Evolutionary conservation across 2,113 vertebrate species (phyloP), one percentile per base, ranked within the genome.

Genomic region (Lathamus discolor): DNA sequence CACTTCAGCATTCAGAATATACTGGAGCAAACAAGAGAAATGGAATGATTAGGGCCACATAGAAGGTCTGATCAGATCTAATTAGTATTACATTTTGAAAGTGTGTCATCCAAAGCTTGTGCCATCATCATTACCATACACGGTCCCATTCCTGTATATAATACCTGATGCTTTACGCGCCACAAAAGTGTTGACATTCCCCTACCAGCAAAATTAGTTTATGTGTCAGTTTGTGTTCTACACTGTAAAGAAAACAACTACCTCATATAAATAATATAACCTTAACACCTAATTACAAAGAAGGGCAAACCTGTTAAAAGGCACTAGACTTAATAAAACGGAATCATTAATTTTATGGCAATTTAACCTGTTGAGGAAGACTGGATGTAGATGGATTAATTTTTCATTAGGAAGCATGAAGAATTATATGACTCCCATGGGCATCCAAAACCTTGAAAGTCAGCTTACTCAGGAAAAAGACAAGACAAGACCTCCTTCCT

Each of bases 341-440:
- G 46, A 90, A 84, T 88, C 83, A 95, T 94, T 93, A 90, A 57
- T 87, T 79, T 41, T 61, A 67, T 61, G 55, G 48, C 55, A 76
- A 68, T 74, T 74, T 92, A 96, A 68, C 63, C 64, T 79, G 66
- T 91, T 57, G 69, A 82, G 82, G 77, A 91, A 92, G 90, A 57
- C 54, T 83, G 74, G 67, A 85, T 44, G n/a, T 90, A 62, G 66
- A 70, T 63, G 28, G 44, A 63, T 73, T 90, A 4, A 0, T 37
- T 92, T 72, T 96, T 91, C 54, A 70, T 72, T 66, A 84, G 57
- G 37, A 86, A 92, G 51, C 52, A 49, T 33, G 37, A 86, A 79
- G 74, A 88, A 91, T 43, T 83, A 55, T 73, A 67, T 3, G 8
- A 28, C 12, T 86, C 51, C 63, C 67, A 20, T 7, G 22, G 27